Conservation (phyloP, 2,113 vertebrate genomes). For the Gracilinanus agilis region DNA sequence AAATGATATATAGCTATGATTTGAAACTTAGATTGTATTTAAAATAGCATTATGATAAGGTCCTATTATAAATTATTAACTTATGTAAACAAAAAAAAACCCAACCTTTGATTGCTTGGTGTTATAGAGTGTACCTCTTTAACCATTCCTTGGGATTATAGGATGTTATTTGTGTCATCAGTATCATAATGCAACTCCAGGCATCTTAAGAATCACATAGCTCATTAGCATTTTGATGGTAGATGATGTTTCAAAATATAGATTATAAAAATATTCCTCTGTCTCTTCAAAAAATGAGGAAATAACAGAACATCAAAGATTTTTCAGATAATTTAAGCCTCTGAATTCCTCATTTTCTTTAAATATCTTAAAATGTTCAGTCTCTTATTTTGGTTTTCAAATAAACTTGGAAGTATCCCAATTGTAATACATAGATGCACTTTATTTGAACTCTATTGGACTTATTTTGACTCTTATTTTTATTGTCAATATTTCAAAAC, state of each 20-base stretch:
- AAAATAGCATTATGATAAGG: background rate
- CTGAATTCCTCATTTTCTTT: conserved; percentile 36
- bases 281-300: background rate
- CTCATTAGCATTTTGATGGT: background rate
- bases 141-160: background rate
- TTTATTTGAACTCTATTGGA: background rate
- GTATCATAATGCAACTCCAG: background rate
- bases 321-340: background rate
- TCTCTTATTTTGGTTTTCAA: background rate
- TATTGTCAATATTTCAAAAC: conserved; percentile 15
- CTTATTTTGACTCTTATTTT: background rate
- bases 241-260: background rate
- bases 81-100: background rate
- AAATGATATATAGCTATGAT: background rate
- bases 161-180: background rate
- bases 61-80: background rate
- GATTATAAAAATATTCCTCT: background rate
- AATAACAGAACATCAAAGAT: background rate
- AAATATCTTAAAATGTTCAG: background rate
- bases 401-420: background rate
- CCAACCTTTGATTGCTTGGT: background rate
- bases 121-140: background rate
- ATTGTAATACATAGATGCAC: background rate
- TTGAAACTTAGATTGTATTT: conserved; percentile 8
- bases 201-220: background rate